Evolutionary conservation across 2,113 vertebrate genomes (phyloP), one percentile per base, ranked within the genome.

Genomic region (Aix galericulata): DNA sequence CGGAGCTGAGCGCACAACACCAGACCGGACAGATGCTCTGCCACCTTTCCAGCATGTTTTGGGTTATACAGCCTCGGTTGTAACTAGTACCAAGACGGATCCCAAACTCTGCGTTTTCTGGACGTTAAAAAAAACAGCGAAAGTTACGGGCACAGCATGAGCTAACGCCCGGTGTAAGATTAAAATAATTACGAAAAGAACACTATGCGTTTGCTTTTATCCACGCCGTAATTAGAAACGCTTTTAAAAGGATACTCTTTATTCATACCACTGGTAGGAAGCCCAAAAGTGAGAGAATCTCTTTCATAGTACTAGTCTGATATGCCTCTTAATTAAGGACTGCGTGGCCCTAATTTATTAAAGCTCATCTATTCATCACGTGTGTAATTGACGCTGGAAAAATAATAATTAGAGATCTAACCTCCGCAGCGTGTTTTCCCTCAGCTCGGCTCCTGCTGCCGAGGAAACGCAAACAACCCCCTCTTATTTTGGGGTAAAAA

Each of bases 331-430:
- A 94, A 95, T 94, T 92, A 92, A 91, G 94, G 81, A 52, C 91
- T 89, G 93, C 64, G 6, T 94, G 79, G 13, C 89, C 88, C 91
- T 87, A 94, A 96, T 94, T 95, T 91, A 96, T 96, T 93, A 84
- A 94, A 92, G 80, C 53, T 91, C 94, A 91, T 95, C 86, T 96
- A 72, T 91, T 96, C 95, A 89, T 96, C 95, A 96, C 89, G 88
- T 80, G 87, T 81, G 87, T 78, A 91, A 94, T 93, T 93, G 94
- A 63, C 48, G 14, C 82, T 87, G 66, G 38, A 22, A 63, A 88
- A 60, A 73, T 23, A 68, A 60, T 91, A 76, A 94, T 94, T 95
- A 94, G 21, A 82, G 58, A 60, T 73, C 40, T 64, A 80, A 59
- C 71, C 78, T 88, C 72, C 38, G 56, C 74, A 68, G 42, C 36